Evolutionary conservation across 2,113 vertebrate genomes (phyloP), one percentile per base, ranked within the genome.

Genomic region (Hoplias malabaricus): DNA sequence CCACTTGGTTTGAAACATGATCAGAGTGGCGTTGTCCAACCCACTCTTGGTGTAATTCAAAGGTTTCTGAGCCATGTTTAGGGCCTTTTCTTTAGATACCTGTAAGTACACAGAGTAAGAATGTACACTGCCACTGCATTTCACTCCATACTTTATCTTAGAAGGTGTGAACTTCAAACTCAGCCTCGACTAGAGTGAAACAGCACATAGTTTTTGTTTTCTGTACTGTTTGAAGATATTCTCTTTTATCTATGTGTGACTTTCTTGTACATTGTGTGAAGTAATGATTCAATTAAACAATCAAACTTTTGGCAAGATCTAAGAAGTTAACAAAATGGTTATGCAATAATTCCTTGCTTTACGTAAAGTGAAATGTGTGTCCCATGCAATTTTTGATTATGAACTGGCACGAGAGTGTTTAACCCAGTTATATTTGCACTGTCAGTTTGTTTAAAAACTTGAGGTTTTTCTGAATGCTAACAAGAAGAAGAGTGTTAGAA

Each of bases 1-100:
- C 1, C 73, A 21, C 9, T 57, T 78, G 77, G 92, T 86, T 59
- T 84, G 79, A 23, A 99, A 93, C 88, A 96, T 87, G 50, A 63
- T 38, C 50, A 96, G 73, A 0, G 96, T 99, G 62, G 89, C 91
- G 59, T 84, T 84, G 0, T 98, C 97, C 14, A 94, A 86, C 0
- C 80, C 86, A 23, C 29, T 70, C 40, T 0, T 0, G 82, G 92
- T 63, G 16, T 0, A 40, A 38, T n/a, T 36, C 50, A 31, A 68
- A 38, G 21, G 91, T 89, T 93, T 82, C n/a, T 43, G 25, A 14
- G 25, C 54, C 84, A 89, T 88, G 80, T 54, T 59, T 77, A 68
- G 59, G 78, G 53, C 12, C 3, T 61, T 8, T 31, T 54, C 13
- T 46, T 29, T 3, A 9, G n/a, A 0, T 56, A 77, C 53, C 77